phyloP scores from a whole-genome alignment of 2,113 vertebrate genomes.

The Mesitornis unicolor region DNA sequence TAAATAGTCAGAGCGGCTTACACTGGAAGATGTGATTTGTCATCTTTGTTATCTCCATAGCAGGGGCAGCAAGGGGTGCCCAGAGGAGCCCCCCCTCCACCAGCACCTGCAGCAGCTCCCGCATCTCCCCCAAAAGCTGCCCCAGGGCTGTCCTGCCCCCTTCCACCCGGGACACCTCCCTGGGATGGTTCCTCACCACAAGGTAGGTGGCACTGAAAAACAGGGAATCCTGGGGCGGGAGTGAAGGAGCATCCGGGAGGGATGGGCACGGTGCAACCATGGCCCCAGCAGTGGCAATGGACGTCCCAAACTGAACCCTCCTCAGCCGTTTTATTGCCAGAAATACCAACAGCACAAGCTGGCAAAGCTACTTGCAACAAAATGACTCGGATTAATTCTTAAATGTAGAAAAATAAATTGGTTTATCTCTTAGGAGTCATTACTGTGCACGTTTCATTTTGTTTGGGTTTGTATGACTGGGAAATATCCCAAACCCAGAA shows the following conservation, averaged over 20 bases:
- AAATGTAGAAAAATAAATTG: background rate
- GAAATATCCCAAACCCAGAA: background rate
- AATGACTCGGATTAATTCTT: background rate
- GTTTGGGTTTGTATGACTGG: background rate
- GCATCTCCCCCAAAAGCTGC: background rate
- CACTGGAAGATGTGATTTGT: background rate
- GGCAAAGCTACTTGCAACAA: background rate
- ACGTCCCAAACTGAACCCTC: background rate
- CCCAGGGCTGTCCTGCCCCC: background rate
- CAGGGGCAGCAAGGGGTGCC: accelerated
- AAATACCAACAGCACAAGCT: background rate
- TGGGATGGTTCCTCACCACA: accelerated
- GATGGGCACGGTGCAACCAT: background rate
- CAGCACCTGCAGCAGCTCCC: background rate
- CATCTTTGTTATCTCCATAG: background rate
- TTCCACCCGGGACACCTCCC: accelerated
- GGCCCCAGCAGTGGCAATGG: accelerated
- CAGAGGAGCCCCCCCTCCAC: accelerated
- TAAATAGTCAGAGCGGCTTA: background rate
- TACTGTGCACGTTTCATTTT: background rate
- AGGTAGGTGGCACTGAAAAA: background rate
- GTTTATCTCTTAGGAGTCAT: background rate
- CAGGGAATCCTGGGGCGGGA: accelerated
- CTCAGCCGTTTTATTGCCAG: background rate
- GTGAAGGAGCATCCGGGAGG: accelerated